Percentiles rank a stretch among this genome's conserved stretches.
Conservation (phyloP, 1,140 invertebrate species). For the Homalodisca vitripennis region DNA sequence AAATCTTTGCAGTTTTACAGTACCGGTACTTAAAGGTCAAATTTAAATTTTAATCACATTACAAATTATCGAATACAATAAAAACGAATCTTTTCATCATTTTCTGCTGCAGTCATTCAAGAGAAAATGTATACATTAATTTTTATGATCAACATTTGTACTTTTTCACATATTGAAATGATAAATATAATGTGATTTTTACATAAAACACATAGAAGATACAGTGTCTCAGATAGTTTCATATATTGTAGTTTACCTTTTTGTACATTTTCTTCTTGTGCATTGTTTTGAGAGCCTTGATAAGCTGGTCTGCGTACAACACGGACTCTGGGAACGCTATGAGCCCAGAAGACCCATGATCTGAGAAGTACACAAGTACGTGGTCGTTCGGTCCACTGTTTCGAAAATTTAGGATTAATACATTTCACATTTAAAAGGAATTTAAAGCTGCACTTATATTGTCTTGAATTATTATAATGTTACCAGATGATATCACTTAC, state of each 20-base stretch:
- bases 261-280: constrained; percentile 13
- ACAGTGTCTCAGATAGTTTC: neutral
- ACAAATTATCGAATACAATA: neutral
- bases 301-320: neutral
- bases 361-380: neutral
- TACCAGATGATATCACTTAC: too few species aligned
- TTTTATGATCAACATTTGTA: neutral
- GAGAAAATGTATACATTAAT: neutral
- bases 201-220: neutral
- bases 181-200: too few species aligned
- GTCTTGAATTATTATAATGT: too few species aligned
- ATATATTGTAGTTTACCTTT: neutral
- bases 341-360: neutral
- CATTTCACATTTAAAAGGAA: too few species aligned
- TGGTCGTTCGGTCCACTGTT: constrained; percentile 1
- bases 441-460: too few species aligned
- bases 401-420: too few species aligned
- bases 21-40: neutral
- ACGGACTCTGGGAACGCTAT: neutral
- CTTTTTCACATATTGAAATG: neutral
- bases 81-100: neutral
- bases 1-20: neutral
- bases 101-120: neutral
- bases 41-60: neutral
- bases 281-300: neutral